Evolutionary conservation across 1,140 invertebrate species (phyloP).

Genomic region (Stegodyphus mimosarum): DNA sequence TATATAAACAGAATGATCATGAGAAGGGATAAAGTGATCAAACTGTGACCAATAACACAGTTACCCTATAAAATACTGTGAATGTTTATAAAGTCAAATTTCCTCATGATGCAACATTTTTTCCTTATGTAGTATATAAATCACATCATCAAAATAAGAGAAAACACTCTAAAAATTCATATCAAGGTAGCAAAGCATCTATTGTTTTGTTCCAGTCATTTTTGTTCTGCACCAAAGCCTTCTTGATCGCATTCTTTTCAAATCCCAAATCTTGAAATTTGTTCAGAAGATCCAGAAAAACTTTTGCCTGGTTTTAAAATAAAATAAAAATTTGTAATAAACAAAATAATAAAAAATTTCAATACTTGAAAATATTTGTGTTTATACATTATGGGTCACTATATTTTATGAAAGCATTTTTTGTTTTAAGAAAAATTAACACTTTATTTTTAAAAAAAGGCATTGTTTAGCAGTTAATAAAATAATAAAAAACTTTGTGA

Average conservation of each 20-base stretch:
- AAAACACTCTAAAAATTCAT: neutral
- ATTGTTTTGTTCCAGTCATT: constrained; percentile 88
- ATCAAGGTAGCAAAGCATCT: constrained; percentile 70
- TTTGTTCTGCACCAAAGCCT: constrained; percentile 80
- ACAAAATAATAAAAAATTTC: neutral
- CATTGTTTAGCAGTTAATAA: no score
- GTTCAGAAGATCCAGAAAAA: constrained; percentile 72
- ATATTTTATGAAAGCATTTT: no score
- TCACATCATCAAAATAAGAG: neutral
- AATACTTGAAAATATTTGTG: no score
- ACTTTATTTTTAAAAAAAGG: no score
- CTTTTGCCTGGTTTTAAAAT: constrained; percentile 67
- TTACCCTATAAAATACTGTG: no score
- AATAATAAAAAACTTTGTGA: no score
- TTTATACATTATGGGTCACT: no score
- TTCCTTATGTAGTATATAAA: neutral
- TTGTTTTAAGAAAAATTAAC: no score
- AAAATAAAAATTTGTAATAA: constrained; percentile 7
- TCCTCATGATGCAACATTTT: neutral
- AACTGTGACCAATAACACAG: no score
- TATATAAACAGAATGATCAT: no score
- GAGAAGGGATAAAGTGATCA: no score
- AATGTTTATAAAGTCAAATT: no score
- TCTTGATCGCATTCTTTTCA: constrained; percentile 78
- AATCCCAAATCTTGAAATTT: constrained; percentile 87